These are phyloP conservation scores for Bombus affinis DNA, from an alignment of 1,140 invertebrate species.

Conservation along the genomic window DNA sequence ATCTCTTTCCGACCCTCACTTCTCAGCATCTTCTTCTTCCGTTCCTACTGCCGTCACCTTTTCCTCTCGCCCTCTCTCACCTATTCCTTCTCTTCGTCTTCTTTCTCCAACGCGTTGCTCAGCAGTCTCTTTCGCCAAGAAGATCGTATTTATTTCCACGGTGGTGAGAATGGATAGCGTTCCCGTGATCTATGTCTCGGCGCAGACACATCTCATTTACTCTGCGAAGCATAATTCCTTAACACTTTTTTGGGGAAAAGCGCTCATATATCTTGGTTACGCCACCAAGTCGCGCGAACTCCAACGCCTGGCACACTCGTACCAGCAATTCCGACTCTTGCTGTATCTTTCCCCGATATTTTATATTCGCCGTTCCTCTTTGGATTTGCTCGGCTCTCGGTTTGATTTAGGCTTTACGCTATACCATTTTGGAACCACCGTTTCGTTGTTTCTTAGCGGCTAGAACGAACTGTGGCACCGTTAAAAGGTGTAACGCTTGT, in stretches of 20 bases:
- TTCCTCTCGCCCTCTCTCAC: not conserved
- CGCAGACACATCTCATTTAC: conserved; percentile 81
- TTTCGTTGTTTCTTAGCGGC: not conserved
- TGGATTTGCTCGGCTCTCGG: not conserved
- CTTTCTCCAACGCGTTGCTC: conserved; percentile 39
- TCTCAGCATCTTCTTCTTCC: conserved; percentile 38
- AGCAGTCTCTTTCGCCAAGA: conserved; percentile 67
- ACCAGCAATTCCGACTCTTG: conserved; percentile 54
- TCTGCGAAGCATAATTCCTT: conserved; percentile 80
- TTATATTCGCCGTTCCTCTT: conserved; percentile 47
- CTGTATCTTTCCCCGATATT: conserved; percentile 58
- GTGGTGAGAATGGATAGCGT: conserved; percentile 77
- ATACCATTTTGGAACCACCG: not conserved
- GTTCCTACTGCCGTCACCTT: conserved; percentile 47
- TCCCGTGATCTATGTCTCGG: conserved; percentile 79
- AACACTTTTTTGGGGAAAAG: conserved; percentile 79
- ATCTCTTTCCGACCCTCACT: conserved; percentile 61
- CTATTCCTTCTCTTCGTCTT: not conserved
- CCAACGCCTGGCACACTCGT: conserved; percentile 58
- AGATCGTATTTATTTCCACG: conserved; percentile 80
- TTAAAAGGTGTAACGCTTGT: not conserved
- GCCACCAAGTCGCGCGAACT: conserved; percentile 68
- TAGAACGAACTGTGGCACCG: not conserved
- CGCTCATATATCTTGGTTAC: conserved; percentile 80
- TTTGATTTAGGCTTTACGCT: not conserved